Conservation (phyloP, 2,113 vertebrate species). For the Larimichthys crocea region DNA sequence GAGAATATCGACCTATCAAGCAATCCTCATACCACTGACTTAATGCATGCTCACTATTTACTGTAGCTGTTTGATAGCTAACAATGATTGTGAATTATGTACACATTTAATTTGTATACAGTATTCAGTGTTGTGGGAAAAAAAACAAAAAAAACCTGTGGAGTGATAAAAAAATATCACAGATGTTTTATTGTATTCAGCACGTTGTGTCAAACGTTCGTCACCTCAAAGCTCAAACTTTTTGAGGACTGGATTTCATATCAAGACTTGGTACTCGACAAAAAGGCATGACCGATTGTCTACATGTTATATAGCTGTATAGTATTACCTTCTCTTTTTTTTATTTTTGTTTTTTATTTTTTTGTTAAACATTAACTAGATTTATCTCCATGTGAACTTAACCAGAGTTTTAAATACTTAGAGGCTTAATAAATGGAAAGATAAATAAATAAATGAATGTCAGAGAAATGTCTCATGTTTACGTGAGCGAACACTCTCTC, state of each 20-base stretch:
- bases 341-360: conserved; percentile 20
- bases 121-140: conserved; percentile 62
- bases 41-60: conserved; percentile 62
- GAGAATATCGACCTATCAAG: conserved; percentile 39
- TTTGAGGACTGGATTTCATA: conserved; percentile 50
- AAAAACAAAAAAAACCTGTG: conserved; percentile 74
- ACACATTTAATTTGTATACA: conserved; percentile 67
- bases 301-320: conserved; percentile 82
- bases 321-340: conserved; percentile 73
- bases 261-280: conserved; percentile 76
- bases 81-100: conserved; percentile 69
- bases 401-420: conserved; percentile 76
- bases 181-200: conserved; percentile 53
- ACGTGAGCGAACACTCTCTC: conserved; percentile 38
- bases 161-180: conserved; percentile 65
- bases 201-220: conserved; percentile 53
- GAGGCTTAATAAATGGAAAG: conserved; percentile 69
- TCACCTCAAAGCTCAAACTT: conserved; percentile 43
- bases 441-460: conserved; percentile 64
- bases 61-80: conserved; percentile 62
- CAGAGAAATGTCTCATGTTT: conserved; percentile 64
- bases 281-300: conserved; percentile 59
- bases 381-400: conserved; percentile 75
- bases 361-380: conserved; percentile 80
- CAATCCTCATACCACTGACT: conserved; percentile 53